These are phyloP conservation scores for Eriocheir sinensis DNA, from an alignment of 1,140 invertebrate genomes.

Conservation along the genomic window DNA sequence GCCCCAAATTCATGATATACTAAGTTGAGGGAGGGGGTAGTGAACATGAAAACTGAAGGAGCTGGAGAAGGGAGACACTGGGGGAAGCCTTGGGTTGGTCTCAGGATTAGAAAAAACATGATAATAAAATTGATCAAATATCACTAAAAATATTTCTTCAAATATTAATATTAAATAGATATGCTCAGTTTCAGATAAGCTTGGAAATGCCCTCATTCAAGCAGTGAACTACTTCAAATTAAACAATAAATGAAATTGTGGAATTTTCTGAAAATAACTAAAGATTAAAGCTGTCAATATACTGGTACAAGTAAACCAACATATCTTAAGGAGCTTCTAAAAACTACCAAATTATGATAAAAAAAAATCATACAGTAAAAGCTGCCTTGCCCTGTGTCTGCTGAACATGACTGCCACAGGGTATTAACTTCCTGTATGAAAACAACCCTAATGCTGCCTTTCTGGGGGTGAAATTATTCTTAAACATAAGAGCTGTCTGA, in stretches of 20 bases:
- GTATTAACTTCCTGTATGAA: neutral
- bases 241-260: neutral
- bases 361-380: neutral
- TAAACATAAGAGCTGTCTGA: neutral
- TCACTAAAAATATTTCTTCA: neutral
- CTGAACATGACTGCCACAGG: neutral
- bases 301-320: neutral
- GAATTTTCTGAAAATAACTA: neutral
- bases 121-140: neutral
- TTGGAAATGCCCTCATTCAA: neutral
- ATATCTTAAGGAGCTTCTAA: neutral
- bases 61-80: neutral
- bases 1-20: neutral
- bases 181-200: neutral
- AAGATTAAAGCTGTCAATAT: slow-evolving; percentile 5
- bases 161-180: neutral
- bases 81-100: neutral
- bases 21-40: neutral
- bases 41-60: neutral
- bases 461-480: neutral
- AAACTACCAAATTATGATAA: too few relatives aligned
- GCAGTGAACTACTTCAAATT: neutral
- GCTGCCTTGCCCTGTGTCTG: neutral
- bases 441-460: slow-evolving; percentile 1
- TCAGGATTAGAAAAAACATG: neutral